Conservation (phyloP, 2,888 invertebrate genomes). For the Agrochola circellaris region DNA sequence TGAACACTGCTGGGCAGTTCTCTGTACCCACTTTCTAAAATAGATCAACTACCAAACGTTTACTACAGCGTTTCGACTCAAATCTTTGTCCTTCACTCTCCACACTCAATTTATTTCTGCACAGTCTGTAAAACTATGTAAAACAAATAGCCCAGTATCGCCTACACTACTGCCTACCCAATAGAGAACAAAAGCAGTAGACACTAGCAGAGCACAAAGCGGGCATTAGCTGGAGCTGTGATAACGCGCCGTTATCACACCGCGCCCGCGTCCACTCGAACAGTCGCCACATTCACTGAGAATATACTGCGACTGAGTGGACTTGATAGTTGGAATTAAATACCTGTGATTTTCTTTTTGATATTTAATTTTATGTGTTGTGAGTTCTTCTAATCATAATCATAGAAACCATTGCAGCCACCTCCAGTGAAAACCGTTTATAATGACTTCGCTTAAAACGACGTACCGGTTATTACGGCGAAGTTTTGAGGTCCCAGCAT, state of each 20-base stretch:
- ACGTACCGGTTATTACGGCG: too few species aligned
- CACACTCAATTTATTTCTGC: neutral
- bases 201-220: constrained; percentile 72
- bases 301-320: constrained; percentile 60
- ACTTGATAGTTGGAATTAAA: constrained; percentile 74
- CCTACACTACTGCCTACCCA: constrained; percentile 40
- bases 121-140: constrained; percentile 7
- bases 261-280: constrained; percentile 85
- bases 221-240: constrained; percentile 75
- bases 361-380: neutral
- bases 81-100: constrained; percentile 29
- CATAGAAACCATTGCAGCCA: too few species aligned
- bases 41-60: neutral
- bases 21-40: neutral
- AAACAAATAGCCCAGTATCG: constrained; percentile 32
- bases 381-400: too few species aligned
- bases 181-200: constrained; percentile 65
- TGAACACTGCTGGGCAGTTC: neutral
- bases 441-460: too few species aligned
- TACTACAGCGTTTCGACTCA: neutral
- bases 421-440: too few species aligned
- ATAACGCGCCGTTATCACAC: constrained; percentile 87
- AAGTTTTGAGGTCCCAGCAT: too few species aligned
- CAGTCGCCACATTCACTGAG: constrained; percentile 87
- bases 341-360: neutral